Evolutionary conservation across 1,140 invertebrate genomes (phyloP), one percentile per base, ranked within the genome.

Genomic region (Bacillus rossius): DNA sequence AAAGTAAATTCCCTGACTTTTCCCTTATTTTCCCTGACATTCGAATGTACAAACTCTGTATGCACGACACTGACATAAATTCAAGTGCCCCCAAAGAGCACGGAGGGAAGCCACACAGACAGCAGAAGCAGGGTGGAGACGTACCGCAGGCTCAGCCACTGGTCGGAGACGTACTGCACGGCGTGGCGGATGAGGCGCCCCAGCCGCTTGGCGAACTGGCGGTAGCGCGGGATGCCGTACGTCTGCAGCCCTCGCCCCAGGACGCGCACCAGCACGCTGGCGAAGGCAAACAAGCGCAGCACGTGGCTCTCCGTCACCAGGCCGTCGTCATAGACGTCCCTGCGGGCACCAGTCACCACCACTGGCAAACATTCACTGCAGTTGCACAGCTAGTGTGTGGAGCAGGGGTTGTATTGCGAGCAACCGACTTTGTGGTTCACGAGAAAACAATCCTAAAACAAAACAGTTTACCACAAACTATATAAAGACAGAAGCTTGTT

Each of bases 131-230:
- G 17, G 17, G 16, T 10, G 29, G 22, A 4, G n/a, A 52, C 43
- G 29, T 42, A 73, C 62, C 51, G 69, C 63, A 85, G 88, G 47
- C 75, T 71, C 64, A 86, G 79, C 80, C 84, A 86, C 52, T 85
- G 79, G 67, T 92, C 88, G 8, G 83, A 87, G 0, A 84, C 80
- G 70, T 89, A 91, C 58, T 89, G 84, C 1, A 89, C 79, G 17
- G 83, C 78, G 65, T 92, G 87, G 50, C 86, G 79, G 34, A 89
- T 82, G 34, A 89, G 70, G 4, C 84, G 78, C 40, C 85, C 83
- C 14, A 90, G 67, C 61, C 85, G 73, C 70, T 90, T 90, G 3
- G 83, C 79, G 61, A 89, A 77, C 65, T 89, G 86, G 58, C 83
- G 78, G 64, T 89, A 88, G 50, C 83, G 73, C 17, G 78, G 76